phyloP scores from a whole-genome alignment of 2,113 vertebrate genomes.

The Odontophorus gujanensis region DNA sequence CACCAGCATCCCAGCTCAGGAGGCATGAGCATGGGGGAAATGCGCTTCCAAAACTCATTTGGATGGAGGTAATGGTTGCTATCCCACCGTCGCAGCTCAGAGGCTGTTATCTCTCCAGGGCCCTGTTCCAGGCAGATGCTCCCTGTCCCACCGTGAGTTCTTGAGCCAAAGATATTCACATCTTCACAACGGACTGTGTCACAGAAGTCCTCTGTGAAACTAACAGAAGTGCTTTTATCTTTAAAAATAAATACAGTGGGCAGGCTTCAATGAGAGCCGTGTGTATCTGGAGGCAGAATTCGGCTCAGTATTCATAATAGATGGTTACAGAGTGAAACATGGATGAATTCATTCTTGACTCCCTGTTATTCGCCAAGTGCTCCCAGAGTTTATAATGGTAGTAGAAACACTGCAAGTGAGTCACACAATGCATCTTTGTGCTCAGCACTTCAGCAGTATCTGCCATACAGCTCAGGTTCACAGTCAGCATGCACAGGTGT shows the following conservation, averaged over 20 bases:
- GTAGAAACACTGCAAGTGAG: slow-evolving; percentile 33
- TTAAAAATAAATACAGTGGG: slow-evolving; percentile 63
- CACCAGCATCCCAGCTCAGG: not conserved
- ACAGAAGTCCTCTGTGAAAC: slow-evolving; percentile 41
- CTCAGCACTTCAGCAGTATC: slow-evolving; percentile 28
- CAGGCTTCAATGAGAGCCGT: slow-evolving; percentile 36
- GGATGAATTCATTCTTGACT: slow-evolving; percentile 57
- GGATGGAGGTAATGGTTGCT: not conserved
- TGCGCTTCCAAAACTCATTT: not conserved
- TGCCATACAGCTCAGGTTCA: not conserved
- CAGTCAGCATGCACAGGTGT: not conserved
- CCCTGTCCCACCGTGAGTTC: not conserved
- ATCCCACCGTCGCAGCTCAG: accelerated
- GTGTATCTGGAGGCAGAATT: slow-evolving; percentile 57
- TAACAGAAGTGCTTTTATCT: slow-evolving; percentile 66
- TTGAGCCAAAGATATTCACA: slow-evolving; percentile 40
- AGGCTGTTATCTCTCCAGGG: not conserved
- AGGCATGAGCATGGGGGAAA: not conserved
- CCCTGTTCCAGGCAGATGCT: not conserved
- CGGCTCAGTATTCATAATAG: slow-evolving; percentile 50
- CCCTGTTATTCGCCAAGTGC: slow-evolving; percentile 52
- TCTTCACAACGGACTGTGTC: slow-evolving; percentile 29
- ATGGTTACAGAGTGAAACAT: slow-evolving; percentile 47
- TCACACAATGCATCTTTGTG: slow-evolving; percentile 39
- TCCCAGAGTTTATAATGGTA: slow-evolving; percentile 44